Base-by-base conservation (phyloP, 1,140 invertebrate species). In the Atta texana region DNA sequence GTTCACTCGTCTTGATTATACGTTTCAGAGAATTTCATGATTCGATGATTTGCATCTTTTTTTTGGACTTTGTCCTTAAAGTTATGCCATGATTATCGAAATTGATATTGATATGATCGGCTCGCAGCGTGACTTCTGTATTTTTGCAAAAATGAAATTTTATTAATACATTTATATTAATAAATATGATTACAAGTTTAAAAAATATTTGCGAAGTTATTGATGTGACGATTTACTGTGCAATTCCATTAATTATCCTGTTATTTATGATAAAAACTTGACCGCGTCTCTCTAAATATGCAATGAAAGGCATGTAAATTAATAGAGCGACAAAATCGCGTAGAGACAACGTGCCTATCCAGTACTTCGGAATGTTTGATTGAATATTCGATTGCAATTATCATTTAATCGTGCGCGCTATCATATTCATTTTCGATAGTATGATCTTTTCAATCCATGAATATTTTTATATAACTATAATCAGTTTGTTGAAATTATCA, bases 291-390 rank as follows among this genome's bases (percentile, higher is more conserved):
- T 75, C 57, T 71, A 64, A 66, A 66, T 55, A 63, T 24, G 80
- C 34, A 28, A 85, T 71, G 61, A 64, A 57, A 87, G 69, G 66
- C 34, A 49, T 85, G 71, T 74, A 57, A 74, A 53, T 74, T 74
- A 85, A 21, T 71, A 12, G 10, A 8, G 81, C 66, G 80, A 85
- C 53, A 39, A 24, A 68, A 87, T 87, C 53, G 8, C 10, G 28
- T 21, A 49, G 82, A 51, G 82, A 51, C 21, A 64, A 6, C 18
- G 24, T 18, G 28, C 6, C 31, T 66, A 12, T 34, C 3, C 44
- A 49, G 14, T 12, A 84, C 49, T 21, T 57, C 12, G 10, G 24
- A 74, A 44, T 69, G 24, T n/a, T 49, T 53, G 24, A 21, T 28
- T 61, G 44, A 16, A 72, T 86, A 64, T 74, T 28, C 53, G 34